Percentiles rank a stretch among this genome's conserved stretches.
Conservation (phyloP, 2,797 vertebrate species). For the Enteromius treurensis region DNA sequence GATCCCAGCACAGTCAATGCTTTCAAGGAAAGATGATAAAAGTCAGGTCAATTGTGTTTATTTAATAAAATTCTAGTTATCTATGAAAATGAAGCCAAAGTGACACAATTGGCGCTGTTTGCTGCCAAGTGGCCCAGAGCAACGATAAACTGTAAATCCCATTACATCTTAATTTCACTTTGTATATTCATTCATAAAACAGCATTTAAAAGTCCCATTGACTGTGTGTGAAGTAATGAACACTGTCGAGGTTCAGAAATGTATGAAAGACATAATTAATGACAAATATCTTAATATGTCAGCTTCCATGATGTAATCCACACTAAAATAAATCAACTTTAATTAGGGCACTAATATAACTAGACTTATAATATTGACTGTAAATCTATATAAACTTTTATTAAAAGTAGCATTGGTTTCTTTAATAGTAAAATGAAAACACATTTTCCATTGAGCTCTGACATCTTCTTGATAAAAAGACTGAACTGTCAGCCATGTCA, state of each 20-base stretch:
- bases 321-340: not conserved
- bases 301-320: not conserved
- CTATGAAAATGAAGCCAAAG: not conserved
- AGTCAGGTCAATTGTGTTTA: not conserved
- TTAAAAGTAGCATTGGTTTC: not conserved
- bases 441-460: not conserved
- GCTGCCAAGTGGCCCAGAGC: not conserved
- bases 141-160: not conserved
- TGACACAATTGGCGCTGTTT: not conserved
- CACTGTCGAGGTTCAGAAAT: too few relatives aligned
- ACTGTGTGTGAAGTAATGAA: too few relatives aligned
- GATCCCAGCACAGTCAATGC: conserved; percentile 96
- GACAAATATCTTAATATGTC: not conserved
- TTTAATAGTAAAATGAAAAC: not conserved
- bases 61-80: not conserved
- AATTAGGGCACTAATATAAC: not conserved
- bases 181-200: not conserved
- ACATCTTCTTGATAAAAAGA: conserved; percentile 15
- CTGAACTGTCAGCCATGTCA: not conserved
- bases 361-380: not conserved
- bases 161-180: not conserved
- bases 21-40: conserved; percentile 59
- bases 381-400: not conserved
- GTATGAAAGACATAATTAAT: too few relatives aligned
- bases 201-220: too few relatives aligned